Evolutionary conservation across 2,113 vertebrate genomes (phyloP).

Genomic region (Australoheros scitulus): DNA sequence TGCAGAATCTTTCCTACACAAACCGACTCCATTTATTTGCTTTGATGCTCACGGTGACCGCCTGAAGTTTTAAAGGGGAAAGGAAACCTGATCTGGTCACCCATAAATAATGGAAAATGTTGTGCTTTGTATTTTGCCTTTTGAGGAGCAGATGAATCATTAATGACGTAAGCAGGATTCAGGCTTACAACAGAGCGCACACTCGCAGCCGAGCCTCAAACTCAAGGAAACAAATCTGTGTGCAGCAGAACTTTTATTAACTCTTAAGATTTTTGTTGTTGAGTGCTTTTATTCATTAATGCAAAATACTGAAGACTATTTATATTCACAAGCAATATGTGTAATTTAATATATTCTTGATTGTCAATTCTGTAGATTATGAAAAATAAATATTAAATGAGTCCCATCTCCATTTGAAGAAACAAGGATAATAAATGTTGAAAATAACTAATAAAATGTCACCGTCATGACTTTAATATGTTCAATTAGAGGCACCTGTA

Average conservation of each 20-base stretch:
- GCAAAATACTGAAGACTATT: neutral
- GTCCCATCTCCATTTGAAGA: neutral
- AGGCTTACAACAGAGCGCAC: neutral
- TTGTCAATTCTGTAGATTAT: neutral
- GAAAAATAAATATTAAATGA: neutral
- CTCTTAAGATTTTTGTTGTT: neutral
- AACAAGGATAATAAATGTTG: neutral
- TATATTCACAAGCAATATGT: neutral
- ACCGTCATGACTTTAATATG: neutral
- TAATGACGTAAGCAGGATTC: neutral
- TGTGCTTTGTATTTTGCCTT: neutral
- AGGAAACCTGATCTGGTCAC: neutral
- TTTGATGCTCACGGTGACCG: neutral
- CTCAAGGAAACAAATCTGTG: neutral
- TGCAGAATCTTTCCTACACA: neutral
- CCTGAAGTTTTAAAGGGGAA: conserved; percentile 1
- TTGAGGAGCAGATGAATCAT: conserved; percentile 13
- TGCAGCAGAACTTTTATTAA: neutral
- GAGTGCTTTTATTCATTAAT: neutral
- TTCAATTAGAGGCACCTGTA: neutral
- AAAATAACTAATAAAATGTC: neutral
- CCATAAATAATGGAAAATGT: neutral
- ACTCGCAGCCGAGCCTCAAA: neutral
- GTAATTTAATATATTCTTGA: neutral
- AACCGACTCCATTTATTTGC: neutral